A percentile compares a stretch with the other conserved stretches of the same genome.
Evolutionary conservation across 2,797 vertebrate species (phyloP).

Genomic region (Sebastes nivosus): DNA sequence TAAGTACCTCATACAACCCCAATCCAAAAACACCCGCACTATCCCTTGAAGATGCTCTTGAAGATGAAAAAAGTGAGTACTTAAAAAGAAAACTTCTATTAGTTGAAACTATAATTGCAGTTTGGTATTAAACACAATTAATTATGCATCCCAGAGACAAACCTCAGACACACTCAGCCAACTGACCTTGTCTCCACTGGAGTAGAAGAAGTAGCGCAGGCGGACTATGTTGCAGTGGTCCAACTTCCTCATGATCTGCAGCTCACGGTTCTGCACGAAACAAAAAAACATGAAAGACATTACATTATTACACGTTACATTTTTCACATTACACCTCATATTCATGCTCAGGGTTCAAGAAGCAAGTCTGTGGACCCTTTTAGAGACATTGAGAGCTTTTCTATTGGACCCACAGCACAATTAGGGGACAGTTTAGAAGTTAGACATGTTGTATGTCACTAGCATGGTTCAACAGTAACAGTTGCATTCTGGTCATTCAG

Average conservation of each 20-base stretch:
- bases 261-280: constrained; percentile 89
- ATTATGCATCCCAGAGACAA: neutral
- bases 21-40: too few relatives aligned
- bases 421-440: neutral
- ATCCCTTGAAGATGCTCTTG: neutral
- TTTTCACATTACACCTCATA: neutral
- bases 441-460: neutral
- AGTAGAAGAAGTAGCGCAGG: constrained; percentile 99
- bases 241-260: constrained; percentile 97
- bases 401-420: neutral
- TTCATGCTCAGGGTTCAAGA: neutral
- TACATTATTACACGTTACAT: neutral
- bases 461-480: neutral
- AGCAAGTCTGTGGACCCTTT: neutral
- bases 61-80: neutral
- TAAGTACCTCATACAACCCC: too few relatives aligned
- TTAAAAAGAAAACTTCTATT: neutral
- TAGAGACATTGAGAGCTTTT: neutral
- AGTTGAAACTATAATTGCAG: neutral
- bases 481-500: neutral
- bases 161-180: neutral
- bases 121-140: neutral
- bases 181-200: constrained; percentile 96
- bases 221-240: constrained; percentile 99
- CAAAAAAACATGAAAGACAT: neutral